A percentile compares a stretch with the other conserved stretches of the same genome.
Conservation (phyloP, 2,113 vertebrate species). For the Promerops cafer region DNA sequence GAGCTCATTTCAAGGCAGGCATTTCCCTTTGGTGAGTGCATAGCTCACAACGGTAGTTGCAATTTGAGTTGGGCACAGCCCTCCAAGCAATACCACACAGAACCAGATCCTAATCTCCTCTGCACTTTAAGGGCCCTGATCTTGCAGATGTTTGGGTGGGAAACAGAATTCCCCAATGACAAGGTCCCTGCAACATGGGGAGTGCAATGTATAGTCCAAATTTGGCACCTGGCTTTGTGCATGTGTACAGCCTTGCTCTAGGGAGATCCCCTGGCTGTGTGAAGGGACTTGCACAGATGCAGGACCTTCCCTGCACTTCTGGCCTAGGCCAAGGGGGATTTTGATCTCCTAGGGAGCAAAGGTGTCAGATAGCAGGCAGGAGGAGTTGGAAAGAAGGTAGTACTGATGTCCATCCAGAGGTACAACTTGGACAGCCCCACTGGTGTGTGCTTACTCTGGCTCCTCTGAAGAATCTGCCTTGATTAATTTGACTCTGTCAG, state of each 20-base stretch:
- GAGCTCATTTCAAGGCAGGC: slow-evolving; percentile 31
- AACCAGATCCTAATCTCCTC: slow-evolving; percentile 30
- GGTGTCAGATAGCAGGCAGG: not conserved
- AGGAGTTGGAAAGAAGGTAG: not conserved
- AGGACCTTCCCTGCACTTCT: not conserved
- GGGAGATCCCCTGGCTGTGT: not conserved
- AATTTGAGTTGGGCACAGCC: not conserved
- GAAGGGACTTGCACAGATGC: not conserved
- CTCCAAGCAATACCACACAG: slow-evolving; percentile 32
- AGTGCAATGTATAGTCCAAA: not conserved
- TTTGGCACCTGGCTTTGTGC: not conserved
- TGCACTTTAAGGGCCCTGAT: not conserved
- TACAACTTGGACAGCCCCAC: fast-evolving
- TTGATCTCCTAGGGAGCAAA: not conserved
- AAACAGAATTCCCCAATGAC: not conserved
- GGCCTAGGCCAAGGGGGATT: not conserved
- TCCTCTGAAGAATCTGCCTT: not conserved
- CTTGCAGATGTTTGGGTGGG: not conserved
- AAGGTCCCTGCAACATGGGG: not conserved
- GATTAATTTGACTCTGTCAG: not conserved
- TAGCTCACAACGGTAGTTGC: not conserved
- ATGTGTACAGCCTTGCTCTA: not conserved
- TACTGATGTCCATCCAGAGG: not conserved
- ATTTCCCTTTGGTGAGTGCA: slow-evolving; percentile 9
- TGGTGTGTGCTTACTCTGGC: not conserved